These are phyloP conservation scores for Notothenia coriiceps DNA, from an alignment of 2,113 vertebrate species.

Conservation along the genomic window DNA sequence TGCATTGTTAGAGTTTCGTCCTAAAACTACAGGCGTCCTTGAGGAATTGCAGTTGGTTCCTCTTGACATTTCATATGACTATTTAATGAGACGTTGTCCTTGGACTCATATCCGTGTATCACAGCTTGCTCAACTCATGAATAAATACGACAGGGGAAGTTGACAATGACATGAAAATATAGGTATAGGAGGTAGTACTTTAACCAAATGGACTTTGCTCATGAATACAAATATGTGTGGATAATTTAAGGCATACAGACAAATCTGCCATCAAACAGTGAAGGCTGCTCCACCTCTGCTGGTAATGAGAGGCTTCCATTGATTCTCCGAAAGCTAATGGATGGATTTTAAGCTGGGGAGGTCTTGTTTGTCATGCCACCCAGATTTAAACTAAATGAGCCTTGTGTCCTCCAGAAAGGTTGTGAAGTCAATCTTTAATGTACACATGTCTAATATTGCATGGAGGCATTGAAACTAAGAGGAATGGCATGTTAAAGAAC, in stretches of 20 bases:
- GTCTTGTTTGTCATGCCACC: background rate
- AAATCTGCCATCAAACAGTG: conserved; percentile 49
- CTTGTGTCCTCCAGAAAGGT: background rate
- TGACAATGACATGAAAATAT: conserved; percentile 59
- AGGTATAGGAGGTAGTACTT: conserved; percentile 43
- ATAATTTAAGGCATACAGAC: conserved; percentile 55
- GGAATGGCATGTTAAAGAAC: background rate
- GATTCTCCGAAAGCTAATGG: conserved; percentile 10
- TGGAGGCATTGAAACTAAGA: background rate
- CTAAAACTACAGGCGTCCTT: conserved; percentile 16
- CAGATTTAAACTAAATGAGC: background rate
- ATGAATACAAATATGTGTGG: conserved; percentile 71
- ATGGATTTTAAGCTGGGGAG: background rate
- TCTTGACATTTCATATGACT: conserved; percentile 47
- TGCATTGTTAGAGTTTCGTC: conserved; percentile 7
- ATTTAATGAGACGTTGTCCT: conserved; percentile 71
- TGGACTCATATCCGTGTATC: conserved; percentile 57
- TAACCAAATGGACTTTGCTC: conserved; percentile 66
- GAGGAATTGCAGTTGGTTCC: conserved; percentile 15
- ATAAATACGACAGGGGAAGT: conserved; percentile 55
- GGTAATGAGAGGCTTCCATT: conserved; percentile 34
- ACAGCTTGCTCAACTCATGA: conserved; percentile 47
- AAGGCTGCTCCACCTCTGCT: conserved; percentile 24
- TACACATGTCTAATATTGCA: background rate
- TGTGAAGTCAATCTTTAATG: background rate